Conservation (phyloP, 2,888 invertebrate genomes). For the Scaeva pyrastri region DNA sequence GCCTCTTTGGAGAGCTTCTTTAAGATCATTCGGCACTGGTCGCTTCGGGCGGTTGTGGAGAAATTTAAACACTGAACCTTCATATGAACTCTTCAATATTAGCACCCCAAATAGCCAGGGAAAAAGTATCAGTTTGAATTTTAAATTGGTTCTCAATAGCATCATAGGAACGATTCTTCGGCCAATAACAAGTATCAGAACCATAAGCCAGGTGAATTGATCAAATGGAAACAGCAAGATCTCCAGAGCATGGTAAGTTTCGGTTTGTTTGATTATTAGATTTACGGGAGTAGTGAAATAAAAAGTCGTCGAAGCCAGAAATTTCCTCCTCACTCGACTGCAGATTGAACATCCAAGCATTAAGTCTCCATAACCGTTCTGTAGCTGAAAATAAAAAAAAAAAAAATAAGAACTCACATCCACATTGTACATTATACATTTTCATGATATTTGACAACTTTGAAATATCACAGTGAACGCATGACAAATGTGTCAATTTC, state of each 20-base stretch:
- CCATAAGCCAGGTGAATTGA: not conserved
- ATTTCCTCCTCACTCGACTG: not conserved
- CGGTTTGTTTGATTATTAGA: constrained; percentile 1
- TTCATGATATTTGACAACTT: not conserved
- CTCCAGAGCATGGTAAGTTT: not conserved
- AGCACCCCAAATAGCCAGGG: constrained; percentile 18
- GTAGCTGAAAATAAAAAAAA: not conserved
- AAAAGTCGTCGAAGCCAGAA: not conserved
- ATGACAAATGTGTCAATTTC: too few relatives aligned
- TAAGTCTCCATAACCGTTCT: not conserved
- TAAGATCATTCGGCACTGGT: not conserved
- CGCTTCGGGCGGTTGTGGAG: not conserved
- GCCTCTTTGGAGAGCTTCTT: not conserved
- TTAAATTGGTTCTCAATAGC: not conserved
- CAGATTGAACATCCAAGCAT: constrained; percentile 18
- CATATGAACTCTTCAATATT: constrained; percentile 27
- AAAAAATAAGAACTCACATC: too few relatives aligned
- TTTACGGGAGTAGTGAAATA: constrained; percentile 1
- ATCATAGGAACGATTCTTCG: not conserved
- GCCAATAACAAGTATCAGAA: not conserved
- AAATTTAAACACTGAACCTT: constrained; percentile 37
- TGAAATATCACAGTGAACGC: too few relatives aligned
- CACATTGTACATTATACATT: not conserved
- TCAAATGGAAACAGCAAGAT: constrained; percentile 42
- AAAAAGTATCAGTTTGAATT: not conserved